A percentile compares a stretch with the other conserved stretches of the same genome.
phyloP scores from a whole-genome alignment of 2,113 vertebrate genomes.

The Lichenostomus cassidix region DNA sequence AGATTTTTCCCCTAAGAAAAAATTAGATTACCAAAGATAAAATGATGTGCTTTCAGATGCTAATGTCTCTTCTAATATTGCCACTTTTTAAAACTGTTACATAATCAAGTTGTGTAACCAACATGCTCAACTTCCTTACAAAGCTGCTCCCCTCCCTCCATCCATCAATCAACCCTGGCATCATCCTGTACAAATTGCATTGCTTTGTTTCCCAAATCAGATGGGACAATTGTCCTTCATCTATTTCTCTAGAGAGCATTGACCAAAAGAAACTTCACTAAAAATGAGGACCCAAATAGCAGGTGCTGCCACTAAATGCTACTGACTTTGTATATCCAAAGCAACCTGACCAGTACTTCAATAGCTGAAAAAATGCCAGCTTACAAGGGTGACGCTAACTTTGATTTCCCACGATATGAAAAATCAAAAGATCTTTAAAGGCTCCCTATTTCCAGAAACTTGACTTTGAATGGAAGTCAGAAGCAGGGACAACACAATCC shows the following conservation, averaged over 20 bases:
- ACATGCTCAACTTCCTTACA: background rate
- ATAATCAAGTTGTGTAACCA: constrained; percentile 41
- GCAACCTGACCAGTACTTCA: background rate
- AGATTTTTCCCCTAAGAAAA: background rate
- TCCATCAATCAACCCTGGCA: background rate
- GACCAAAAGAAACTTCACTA: background rate
- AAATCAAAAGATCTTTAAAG: background rate
- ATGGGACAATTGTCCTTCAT: background rate
- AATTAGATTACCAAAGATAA: constrained; percentile 14
- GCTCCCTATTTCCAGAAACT: background rate
- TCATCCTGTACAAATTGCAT: background rate
- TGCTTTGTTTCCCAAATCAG: background rate
- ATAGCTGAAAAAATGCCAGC: background rate
- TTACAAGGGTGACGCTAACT: background rate
- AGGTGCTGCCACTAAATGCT: background rate
- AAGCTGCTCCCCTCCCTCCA: background rate
- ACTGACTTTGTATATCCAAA: background rate
- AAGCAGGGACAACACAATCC: background rate
- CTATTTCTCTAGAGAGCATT: background rate
- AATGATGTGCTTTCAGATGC: constrained; percentile 4
- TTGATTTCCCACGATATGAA: background rate
- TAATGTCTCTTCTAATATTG: constrained; percentile 39
- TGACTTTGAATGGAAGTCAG: background rate
- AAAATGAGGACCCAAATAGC: background rate
- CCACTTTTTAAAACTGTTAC: constrained; percentile 22